Conservation (phyloP, 1,140 invertebrate genomes). For the Temnothorax curvispinosus region DNA sequence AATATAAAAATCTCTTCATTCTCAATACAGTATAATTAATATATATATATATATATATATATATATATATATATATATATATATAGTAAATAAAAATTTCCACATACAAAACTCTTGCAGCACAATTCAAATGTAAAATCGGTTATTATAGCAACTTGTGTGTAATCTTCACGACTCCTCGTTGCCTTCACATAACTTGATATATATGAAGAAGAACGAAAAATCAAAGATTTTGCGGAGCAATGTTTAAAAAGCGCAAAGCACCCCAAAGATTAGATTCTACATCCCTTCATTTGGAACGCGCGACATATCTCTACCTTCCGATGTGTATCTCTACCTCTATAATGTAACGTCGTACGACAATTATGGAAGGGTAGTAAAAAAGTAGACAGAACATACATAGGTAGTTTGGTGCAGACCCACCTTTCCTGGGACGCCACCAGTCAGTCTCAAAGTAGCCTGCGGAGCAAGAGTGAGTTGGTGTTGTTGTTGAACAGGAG, state of each 20-base stretch:
- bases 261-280: conserved; percentile 63
- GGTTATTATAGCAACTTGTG: conserved; percentile 14
- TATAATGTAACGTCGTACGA: conserved; percentile 76
- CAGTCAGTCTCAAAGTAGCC: conserved; percentile 97
- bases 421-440: conserved; percentile 98
- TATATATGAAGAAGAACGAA: conserved; percentile 38
- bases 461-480: conserved; percentile 88
- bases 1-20: background rate
- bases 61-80: background rate
- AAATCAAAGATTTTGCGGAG: conserved; percentile 48
- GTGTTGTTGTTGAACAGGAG: conserved; percentile 85
- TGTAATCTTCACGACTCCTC: conserved; percentile 38
- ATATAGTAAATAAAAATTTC: conserved; percentile 53
- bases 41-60: too few relatives aligned
- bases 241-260: conserved; percentile 57
- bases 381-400: conserved; percentile 85
- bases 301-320: conserved; percentile 47
- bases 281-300: conserved; percentile 61
- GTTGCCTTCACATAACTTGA: conserved; percentile 20
- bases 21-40: background rate
- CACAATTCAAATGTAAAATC: conserved; percentile 59
- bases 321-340: conserved; percentile 76
- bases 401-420: conserved; percentile 87
- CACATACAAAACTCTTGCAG: conserved; percentile 53
- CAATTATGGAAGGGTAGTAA: conserved; percentile 79